Base-by-base conservation (phyloP, 2,113 vertebrate genomes). In the Gymnobelideus leadbeateri region DNA sequence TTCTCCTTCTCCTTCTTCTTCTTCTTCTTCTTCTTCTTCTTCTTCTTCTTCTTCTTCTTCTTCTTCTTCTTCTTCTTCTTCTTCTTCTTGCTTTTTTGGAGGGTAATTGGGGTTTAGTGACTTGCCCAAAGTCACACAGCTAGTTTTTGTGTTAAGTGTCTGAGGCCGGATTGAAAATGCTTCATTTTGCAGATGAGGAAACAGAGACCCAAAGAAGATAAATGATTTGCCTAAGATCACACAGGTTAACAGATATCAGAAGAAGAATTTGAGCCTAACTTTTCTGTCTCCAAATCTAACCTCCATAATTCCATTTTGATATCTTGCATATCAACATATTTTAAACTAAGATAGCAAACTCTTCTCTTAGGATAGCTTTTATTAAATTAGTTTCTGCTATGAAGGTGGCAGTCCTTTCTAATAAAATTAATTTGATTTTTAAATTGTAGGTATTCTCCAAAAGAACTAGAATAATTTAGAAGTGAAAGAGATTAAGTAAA, bases 271-370 rank as follows among this genome's bases (percentile, higher is more conserved):
- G 12, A 68, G 31, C 61, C 31, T 68, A 5, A 12, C 12, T 68
- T 68, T 12, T 68, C 31, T 16, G 28, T 37, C 31, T 68, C 12
- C 14, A 68, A 61, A 37, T 68, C 31, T 16, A 68, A 0, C 31
- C 31, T 16, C 12, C 57, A 37, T 14, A 37, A 37, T 68, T 37
- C 31, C 31, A 16, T 68, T 11, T 14, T 68, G 3, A 37, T 68
- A 68, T 68, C 1, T 68, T 68, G 31, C 31, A 68, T 68, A 68
- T 91, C 31, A 89, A 53, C 9, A 94, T 55, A 52, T 95, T 91
- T 89, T 92, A 89, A 93, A 19, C 24, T 3, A 94, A 96, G 54
- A 91, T 10, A 28, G 28, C 57, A 89, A 43, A 90, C 14, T 25
- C 53, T 28, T 91, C 26, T 89, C 12, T 19, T 8, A 37, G 51